Evolutionary conservation across 2,113 vertebrate genomes (phyloP).

Genomic region (Pollachius pollachius): DNA sequence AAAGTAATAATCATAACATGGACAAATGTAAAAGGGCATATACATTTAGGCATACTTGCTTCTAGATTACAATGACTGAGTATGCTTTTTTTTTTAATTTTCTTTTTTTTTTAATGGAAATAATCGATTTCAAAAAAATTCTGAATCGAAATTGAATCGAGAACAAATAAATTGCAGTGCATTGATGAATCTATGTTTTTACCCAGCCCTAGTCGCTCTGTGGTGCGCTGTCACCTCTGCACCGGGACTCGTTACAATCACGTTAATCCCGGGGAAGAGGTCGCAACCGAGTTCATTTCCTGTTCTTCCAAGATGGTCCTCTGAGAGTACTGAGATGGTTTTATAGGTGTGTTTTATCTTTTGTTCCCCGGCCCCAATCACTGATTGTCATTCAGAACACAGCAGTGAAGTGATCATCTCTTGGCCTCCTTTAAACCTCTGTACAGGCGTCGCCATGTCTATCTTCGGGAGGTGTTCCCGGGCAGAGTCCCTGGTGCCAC

Average conservation of each 20-base stretch:
- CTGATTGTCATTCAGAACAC: constrained; percentile 19
- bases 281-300: background rate
- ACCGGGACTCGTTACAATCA: background rate
- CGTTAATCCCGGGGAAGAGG: background rate
- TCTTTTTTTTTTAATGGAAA: no score
- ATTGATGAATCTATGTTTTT: no score
- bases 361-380: constrained; percentile 3
- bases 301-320: background rate
- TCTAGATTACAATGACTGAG: no score
- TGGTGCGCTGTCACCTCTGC: background rate
- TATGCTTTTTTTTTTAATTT: no score
- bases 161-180: no score
- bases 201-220: constrained; percentile 41
- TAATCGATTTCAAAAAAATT: no score
- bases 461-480: background rate
- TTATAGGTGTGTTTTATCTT: background rate
- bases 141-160: no score
- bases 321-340: background rate
- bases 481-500: constrained; percentile 34
- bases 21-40: no score
- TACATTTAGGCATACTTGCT: no score
- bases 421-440: background rate
- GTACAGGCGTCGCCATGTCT: no score
- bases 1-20: no score
- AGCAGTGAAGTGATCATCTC: background rate